These are phyloP conservation scores for Saccostrea glomerata DNA, from an alignment of 1,140 invertebrate genomes.

Conservation along the genomic window DNA sequence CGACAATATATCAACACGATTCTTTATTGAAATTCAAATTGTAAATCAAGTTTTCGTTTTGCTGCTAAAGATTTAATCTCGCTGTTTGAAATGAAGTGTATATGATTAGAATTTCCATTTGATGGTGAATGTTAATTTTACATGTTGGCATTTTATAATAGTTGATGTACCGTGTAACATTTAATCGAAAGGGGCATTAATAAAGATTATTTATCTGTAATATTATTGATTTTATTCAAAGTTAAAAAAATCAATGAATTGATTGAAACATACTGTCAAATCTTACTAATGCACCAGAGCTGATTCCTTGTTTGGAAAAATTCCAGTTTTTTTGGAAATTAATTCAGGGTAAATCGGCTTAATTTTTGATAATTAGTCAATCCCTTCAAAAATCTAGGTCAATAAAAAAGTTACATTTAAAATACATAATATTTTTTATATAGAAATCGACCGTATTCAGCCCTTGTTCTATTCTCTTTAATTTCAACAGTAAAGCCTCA, in stretches of 20 bases:
- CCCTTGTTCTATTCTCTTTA: background rate
- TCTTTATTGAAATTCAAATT: slow-evolving; percentile 23
- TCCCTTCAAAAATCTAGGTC: background rate
- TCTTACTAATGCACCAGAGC: background rate
- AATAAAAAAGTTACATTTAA: background rate
- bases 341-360: background rate
- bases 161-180: background rate
- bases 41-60: slow-evolving; percentile 6
- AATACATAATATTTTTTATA: background rate
- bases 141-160: background rate
- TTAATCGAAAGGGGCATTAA: background rate
- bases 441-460: background rate
- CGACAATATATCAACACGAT: background rate
- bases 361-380: background rate
- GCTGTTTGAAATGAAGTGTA: background rate
- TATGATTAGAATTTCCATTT: background rate
- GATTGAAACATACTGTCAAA: background rate
- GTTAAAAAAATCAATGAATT: slow-evolving; percentile 22
- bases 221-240: slow-evolving; percentile 6
- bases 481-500: background rate
- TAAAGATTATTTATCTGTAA: background rate
- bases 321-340: background rate
- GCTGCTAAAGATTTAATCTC: background rate
- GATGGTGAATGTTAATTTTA: background rate
- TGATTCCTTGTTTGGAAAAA: background rate